Conservation (phyloP, 2,113 vertebrate species). For the Seriola dumerili region DNA sequence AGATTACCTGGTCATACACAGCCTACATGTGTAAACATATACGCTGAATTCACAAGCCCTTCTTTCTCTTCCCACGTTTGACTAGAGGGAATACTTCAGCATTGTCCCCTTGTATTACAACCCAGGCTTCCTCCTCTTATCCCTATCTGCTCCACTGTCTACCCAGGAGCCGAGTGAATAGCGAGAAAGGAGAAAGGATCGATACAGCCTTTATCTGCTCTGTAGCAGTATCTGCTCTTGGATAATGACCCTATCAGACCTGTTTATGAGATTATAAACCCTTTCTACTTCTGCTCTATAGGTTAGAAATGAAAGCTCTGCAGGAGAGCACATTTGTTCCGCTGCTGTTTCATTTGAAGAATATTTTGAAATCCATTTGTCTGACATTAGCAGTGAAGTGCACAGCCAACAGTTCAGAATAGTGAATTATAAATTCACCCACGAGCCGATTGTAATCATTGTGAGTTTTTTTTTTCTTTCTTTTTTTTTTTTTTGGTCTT, state of each 20-base stretch:
- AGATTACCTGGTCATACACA: neutral
- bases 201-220: slow-evolving; percentile 72
- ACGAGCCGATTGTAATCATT: slow-evolving; percentile 33
- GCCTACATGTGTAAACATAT: slow-evolving; percentile 13
- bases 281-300: slow-evolving; percentile 39
- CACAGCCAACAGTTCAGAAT: slow-evolving; percentile 31
- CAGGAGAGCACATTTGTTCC: slow-evolving; percentile 31
- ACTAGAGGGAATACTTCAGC: slow-evolving; percentile 32
- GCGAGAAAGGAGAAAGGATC: slow-evolving; percentile 75
- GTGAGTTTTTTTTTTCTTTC: neutral
- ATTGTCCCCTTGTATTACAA: slow-evolving; percentile 17
- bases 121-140: slow-evolving; percentile 32
- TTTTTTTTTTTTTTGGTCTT: slow-evolving; percentile 38
- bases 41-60: neutral
- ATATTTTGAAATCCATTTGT: slow-evolving; percentile 35
- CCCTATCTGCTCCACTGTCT: slow-evolving; percentile 39
- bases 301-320: slow-evolving; percentile 28
- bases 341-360: slow-evolving; percentile 16
- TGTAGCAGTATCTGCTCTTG: slow-evolving; percentile 81
- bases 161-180: slow-evolving; percentile 58
- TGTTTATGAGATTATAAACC: slow-evolving; percentile 79
- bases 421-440: slow-evolving; percentile 52
- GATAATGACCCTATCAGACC: slow-evolving; percentile 80
- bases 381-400: slow-evolving; percentile 28
- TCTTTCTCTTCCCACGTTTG: slow-evolving; percentile 10